These are phyloP conservation scores for Amphipoea oculea DNA, from an alignment of 2,888 invertebrate species.

Conservation along the genomic window DNA sequence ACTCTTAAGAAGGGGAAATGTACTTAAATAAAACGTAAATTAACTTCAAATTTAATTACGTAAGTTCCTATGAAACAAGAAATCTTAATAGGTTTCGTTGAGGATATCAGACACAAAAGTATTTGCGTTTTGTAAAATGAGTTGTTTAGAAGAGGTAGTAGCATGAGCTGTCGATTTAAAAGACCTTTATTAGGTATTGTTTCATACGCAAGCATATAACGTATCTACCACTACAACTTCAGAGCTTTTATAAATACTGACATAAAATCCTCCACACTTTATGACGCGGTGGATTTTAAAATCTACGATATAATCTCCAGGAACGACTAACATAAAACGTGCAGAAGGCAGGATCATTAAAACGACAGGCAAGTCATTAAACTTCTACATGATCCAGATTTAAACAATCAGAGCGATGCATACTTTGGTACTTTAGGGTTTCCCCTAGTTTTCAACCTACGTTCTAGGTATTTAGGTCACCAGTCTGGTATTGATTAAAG, in stretches of 20 bases:
- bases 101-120: neutral
- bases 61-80: neutral
- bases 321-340: constrained; percentile 48
- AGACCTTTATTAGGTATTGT: neutral
- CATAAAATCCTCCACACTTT: constrained; percentile 40
- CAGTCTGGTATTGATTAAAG: constrained; percentile 61
- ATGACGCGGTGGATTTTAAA: constrained; percentile 44
- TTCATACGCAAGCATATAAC: neutral
- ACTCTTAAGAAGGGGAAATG: constrained; percentile 9
- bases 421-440: constrained; percentile 34
- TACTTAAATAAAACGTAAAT: constrained; percentile 5
- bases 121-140: neutral
- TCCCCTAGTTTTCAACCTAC: constrained; percentile 23
- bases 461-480: constrained; percentile 52
- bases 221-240: neutral
- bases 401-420: constrained; percentile 49
- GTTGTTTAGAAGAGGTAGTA: neutral
- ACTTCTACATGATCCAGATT: constrained; percentile 48
- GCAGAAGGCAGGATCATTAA: constrained; percentile 47
- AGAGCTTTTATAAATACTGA: constrained; percentile 20
- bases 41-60: neutral
- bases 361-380: constrained; percentile 55
- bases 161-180: neutral
- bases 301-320: constrained; percentile 40
- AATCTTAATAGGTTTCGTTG: neutral